Base-by-base conservation (phyloP, 2,797 vertebrate genomes). In the Rhynchotus rufescens region DNA sequence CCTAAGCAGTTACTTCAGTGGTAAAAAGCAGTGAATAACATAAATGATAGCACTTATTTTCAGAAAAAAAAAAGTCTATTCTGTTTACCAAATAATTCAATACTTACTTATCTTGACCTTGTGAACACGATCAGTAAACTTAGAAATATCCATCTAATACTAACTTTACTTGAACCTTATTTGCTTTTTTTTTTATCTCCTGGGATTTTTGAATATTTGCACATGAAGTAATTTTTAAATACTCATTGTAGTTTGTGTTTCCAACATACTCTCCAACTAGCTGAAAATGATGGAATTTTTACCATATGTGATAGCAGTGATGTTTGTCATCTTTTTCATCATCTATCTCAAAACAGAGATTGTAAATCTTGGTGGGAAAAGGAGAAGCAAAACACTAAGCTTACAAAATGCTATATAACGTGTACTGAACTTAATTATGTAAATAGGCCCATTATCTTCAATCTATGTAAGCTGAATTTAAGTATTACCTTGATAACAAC, bases 1-100 rank as follows among this genome's bases (percentile, higher is more conserved):
- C 65, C 64, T 80, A 93, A 85, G 57, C 51, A 94, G 73, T 80
- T 85, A 68, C 13, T 69, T 69, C 61, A 88, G 54, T 82, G 30
- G 23, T 79, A 86, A 91, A 73, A 92, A 45, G 23, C 49, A 90
- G 84, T 86, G 36, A 93, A 75, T 79, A 96, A 75, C 42, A 89
- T 36, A 83, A 80, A 94, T 36, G 9, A 75, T 86, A 21, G 1
- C 80, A 79, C 88, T 83, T 95, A 30, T 91, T 92, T 88, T 26
- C 32, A 73, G 65, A 15, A 51, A 20, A n/a, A 67, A 85, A 78
- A 75, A 12, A 25, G 23, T 51, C 10, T 40, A 28, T 40, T 72
- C n/a, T 25, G 34, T 6, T 77, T 84, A 61, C 14, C 65, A 66
- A 83, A 42, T 85, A 93, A 72, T 89, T 91, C 42, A 68, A 23